Base-by-base conservation (phyloP, 2,888 invertebrate species). In the Lomographa bimaculata region DNA sequence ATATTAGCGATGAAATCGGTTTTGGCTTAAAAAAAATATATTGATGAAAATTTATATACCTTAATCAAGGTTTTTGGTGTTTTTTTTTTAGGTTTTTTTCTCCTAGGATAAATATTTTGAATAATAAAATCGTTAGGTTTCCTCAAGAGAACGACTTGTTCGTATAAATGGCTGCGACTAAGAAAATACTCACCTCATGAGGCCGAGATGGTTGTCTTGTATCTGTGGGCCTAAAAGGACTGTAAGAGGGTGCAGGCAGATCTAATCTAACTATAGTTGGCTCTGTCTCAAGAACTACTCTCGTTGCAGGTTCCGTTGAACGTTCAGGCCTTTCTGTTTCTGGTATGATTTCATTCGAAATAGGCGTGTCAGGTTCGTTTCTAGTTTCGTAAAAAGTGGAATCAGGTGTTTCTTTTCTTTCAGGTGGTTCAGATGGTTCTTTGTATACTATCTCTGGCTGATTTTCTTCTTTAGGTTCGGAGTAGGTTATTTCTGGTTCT, bases 201-300 rank as follows among this genome's bases (percentile, higher is more conserved):
- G 75, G 71, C n/a, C 68, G 55, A 6, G 51, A 34, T 1, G 51
- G 38, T 5, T 32, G 33, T 7, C 57, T 23, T 24, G 30, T 37
- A 8, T 43, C 51, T 24, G 58, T 51, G 12, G 71, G 47, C n/a
- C 54, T 37, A 5, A 48, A 39, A 1, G 69, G 57, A 20, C 45
- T 68, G n/a, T 62, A 64, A 0, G 73, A 74, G 1, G 62, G 64
- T 39, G 64, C 55, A 12, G 56, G 45, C 36, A 50, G 25, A 11
- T 48, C 43, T 34, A 43, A 8, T 46, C 45, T 10, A 50, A 54
- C 16, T 50, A 47, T 27, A 18, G 48, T 18, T 1, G 38, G 33
- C 23, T 29, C 33, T 4, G 43, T 44, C 35, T 47, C 38, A 2
- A 56, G 44, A 20, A 54, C 50, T 7, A 56, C 53, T 9, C 44